phyloP scores from a whole-genome alignment of 2,113 vertebrate genomes.

The Amphilophus citrinellus region DNA sequence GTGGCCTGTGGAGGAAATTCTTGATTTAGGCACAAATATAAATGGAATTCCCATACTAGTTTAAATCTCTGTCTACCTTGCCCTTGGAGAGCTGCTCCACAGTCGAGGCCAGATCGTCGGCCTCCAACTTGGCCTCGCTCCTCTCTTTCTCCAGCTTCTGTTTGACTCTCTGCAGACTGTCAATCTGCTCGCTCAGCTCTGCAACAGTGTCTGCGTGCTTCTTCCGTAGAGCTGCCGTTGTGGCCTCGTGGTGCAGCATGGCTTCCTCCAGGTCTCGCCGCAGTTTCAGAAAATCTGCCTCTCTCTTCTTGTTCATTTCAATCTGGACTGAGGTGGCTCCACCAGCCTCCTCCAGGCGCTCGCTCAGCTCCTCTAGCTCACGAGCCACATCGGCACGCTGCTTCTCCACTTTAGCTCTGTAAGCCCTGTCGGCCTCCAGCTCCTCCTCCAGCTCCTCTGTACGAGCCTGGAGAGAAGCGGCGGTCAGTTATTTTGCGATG shows the following conservation, averaged over 20 bases:
- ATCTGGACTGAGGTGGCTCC: constrained; percentile 86
- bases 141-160: constrained; percentile 84
- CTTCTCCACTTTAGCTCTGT: constrained; percentile 90
- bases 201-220: constrained; percentile 88
- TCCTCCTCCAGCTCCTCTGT: constrained; percentile 94
- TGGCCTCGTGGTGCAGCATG: constrained; percentile 88
- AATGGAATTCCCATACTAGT: not conserved
- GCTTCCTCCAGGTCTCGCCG: constrained; percentile 92
- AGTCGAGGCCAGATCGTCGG: constrained; percentile 87
- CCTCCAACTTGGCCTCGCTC: constrained; percentile 89
- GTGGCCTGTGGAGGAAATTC: constrained; percentile 77
- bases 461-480: constrained; percentile 81
- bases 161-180: constrained; percentile 90
- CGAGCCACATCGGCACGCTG: constrained; percentile 87
- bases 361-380: constrained; percentile 93
- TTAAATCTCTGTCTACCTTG: constrained; percentile 83
- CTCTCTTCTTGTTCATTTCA: constrained; percentile 90
- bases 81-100: constrained; percentile 88
- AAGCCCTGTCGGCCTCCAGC: constrained; percentile 89
- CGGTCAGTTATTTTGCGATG: not conserved
- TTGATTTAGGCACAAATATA: not conserved
- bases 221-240: constrained; percentile 83
- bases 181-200: constrained; percentile 91
- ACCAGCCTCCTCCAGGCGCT: constrained; percentile 90
- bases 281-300: constrained; percentile 87